Base-by-base conservation (phyloP, 2,888 invertebrate species). In the Uloborus plumipes region DNA sequence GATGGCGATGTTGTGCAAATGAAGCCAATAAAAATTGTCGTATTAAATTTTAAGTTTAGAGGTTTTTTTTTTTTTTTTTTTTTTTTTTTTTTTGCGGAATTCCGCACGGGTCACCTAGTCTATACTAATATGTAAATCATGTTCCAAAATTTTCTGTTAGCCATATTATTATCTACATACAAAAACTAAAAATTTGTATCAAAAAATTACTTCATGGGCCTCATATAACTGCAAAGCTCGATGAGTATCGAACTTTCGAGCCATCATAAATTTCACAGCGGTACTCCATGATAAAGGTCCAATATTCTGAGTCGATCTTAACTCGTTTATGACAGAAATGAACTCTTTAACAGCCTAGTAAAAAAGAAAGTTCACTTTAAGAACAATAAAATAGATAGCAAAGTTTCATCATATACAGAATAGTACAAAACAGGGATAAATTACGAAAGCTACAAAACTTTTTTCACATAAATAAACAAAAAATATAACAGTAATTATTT, bases 221-320 rank as follows among this genome's bases (percentile, higher is more conserved):
- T 95, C 93, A 90, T 95, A 98, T n/a, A 98, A 91, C 18, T 94
- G 93, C 73, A 97, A 92, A 79, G 98, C 97, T 86, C 98, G 92
- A 62, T 93, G 91, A 73, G 97, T 94, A 89, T 98, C 97, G 89
- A 98, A 98, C 91, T 98, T 98, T 86, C 98, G 93, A 86, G 98
- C 98, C 87, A 94, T 92, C 87, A 97, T 91, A 90, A 97, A 97
- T 90, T 96, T 95, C 85, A 97, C 93, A 65, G 97, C 98, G n/a
- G 95, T 95, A 18, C 82, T 81, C 72, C 80, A 74, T 66, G 83
- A 84, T 70, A 86, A 73, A 22, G 84, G 85, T 22, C 79, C 81
- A 61, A 82, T 59, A 67, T 82, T 83, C 67, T 85, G 82, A n/a
- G 73, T 58, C 49, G 62, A 58, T 31, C 86, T 80, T 2, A 84